These are phyloP conservation scores for Elaeidobius kamerunicus DNA, from an alignment of 2,888 invertebrate genomes.

Conservation along the genomic window DNA sequence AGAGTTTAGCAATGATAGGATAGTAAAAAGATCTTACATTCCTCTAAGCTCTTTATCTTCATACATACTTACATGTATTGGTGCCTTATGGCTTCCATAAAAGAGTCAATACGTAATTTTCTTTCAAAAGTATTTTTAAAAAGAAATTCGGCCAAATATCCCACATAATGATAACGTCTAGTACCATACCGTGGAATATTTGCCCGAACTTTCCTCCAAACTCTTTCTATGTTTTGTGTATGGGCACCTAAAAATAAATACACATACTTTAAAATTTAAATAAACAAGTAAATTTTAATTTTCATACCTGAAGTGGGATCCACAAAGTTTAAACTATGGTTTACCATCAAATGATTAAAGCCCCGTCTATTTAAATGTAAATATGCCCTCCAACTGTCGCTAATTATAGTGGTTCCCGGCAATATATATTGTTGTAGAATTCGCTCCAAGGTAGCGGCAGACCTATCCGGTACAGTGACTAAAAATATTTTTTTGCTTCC, in stretches of 20 bases:
- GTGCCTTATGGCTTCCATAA: too few relatives aligned
- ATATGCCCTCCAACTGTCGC: background rate
- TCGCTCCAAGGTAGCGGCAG: constrained; percentile 1
- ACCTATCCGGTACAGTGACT: background rate
- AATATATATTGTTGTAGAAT: too few relatives aligned
- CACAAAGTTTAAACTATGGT: constrained; percentile 7
- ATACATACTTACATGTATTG: too few relatives aligned
- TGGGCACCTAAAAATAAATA: background rate
- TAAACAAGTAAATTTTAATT: background rate
- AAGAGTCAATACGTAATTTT: too few relatives aligned
- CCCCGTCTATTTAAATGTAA: background rate
- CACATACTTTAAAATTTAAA: background rate
- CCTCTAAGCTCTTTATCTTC: too few relatives aligned
- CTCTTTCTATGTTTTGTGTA: constrained; percentile 5
- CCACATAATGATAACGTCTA: background rate
- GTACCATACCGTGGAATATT: constrained; percentile 4
- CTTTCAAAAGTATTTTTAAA: too few relatives aligned
- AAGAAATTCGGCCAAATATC: constrained; percentile 5
- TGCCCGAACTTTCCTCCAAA: background rate
- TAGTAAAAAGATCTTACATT: too few relatives aligned
- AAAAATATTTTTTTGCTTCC: constrained; percentile 3
- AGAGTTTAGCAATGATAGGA: too few relatives aligned
- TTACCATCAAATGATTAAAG: background rate
- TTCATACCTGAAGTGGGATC: background rate
- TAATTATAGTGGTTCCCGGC: too few relatives aligned